These are phyloP conservation scores for Acipenser ruthenus DNA, from an alignment of 2,797 vertebrate genomes.

Conservation along the genomic window DNA sequence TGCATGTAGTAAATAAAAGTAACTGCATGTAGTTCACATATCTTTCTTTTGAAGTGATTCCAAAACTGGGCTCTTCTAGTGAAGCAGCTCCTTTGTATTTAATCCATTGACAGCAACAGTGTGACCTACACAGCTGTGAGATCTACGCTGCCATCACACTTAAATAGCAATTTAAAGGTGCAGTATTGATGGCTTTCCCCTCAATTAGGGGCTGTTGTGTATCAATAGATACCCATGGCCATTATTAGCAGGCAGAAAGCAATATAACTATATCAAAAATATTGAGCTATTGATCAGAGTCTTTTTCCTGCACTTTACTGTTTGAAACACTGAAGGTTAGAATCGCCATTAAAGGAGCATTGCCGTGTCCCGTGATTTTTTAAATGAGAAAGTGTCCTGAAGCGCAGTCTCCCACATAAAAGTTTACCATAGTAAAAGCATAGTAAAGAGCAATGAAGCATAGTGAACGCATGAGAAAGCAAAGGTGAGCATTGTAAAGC, in stretches of 20 bases:
- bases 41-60: no score
- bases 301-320: constrained; percentile 42
- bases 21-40: no score
- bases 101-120: no score
- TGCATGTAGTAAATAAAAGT: no score
- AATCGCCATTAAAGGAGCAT: constrained; percentile 29
- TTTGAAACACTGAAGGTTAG: constrained; percentile 37
- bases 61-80: no score
- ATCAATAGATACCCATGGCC: constrained; percentile 53
- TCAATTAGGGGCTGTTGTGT: constrained; percentile 44
- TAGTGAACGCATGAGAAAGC: no score
- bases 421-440: no score
- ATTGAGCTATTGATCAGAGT: constrained; percentile 55
- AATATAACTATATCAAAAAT: constrained; percentile 52
- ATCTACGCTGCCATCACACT: constrained; percentile 50
- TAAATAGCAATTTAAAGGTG: constrained; percentile 49
- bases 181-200: constrained; percentile 32
- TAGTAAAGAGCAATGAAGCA: no score
- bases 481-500: no score
- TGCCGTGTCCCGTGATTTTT: constrained; percentile 16
- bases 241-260: constrained; percentile 54
- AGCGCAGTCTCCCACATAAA: no score
- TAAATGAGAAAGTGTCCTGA: no score
- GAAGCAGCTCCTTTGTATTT: no score
- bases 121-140: constrained; percentile 5